Conservation (phyloP, 2,797 vertebrate genomes). For the Crenichthys baileyi region DNA sequence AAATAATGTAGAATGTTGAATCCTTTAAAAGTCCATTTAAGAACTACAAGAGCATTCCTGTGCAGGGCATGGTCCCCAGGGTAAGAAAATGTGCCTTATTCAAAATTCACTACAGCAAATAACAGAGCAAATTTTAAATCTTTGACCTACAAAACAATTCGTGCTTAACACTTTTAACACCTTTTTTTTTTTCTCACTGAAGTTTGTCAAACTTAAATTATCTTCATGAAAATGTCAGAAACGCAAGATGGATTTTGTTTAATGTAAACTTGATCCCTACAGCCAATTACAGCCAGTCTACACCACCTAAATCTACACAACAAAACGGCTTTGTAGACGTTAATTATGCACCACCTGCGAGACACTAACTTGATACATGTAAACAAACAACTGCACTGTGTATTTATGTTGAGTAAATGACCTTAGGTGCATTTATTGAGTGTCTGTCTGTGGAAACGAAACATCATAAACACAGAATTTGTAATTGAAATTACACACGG, state of each 20-base stretch:
- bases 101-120: background rate
- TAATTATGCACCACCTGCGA: slow-evolving; percentile 39
- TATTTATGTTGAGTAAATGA: slow-evolving; percentile 7
- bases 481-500: slow-evolving; percentile 7
- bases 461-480: slow-evolving; percentile 15
- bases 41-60: slow-evolving; percentile 44
- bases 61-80: slow-evolving; percentile 32
- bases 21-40: slow-evolving; percentile 53
- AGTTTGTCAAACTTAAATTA: background rate
- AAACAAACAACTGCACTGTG: slow-evolving; percentile 23
- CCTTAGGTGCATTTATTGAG: background rate
- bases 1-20: slow-evolving; percentile 52
- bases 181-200: background rate
- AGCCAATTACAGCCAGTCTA: background rate
- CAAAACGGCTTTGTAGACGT: background rate
- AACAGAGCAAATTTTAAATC: background rate
- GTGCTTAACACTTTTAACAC: no score
- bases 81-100: background rate
- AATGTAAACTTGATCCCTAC: background rate
- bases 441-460: background rate
- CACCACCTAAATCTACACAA: slow-evolving; percentile 6
- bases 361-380: slow-evolving; percentile 2
- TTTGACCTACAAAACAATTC: background rate
- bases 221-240: slow-evolving; percentile 6
- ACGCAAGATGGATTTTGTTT: slow-evolving; percentile 11